A percentile compares a stretch with the other conserved stretches of the same genome.
These are phyloP conservation scores for Origma solitaria DNA, from an alignment of 2,113 vertebrate genomes.

Conservation along the genomic window DNA sequence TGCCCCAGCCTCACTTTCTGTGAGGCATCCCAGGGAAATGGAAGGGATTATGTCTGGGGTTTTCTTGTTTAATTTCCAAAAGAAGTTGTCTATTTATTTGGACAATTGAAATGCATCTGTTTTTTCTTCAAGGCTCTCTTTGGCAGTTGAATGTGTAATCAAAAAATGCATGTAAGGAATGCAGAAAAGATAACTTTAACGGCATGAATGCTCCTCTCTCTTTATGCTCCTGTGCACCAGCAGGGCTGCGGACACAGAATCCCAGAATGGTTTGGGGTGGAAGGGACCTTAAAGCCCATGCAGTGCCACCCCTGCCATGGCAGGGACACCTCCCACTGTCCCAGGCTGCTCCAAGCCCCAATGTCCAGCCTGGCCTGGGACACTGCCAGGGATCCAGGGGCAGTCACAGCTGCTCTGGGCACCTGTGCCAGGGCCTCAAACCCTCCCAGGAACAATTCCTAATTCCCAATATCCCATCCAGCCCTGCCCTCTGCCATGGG, in stretches of 20 bases:
- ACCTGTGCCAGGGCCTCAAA: neutral
- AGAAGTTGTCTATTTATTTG: neutral
- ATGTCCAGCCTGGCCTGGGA: neutral
- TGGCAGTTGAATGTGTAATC: neutral
- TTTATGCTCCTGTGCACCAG: neutral
- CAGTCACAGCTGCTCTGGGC: neutral
- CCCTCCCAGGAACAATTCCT: neutral
- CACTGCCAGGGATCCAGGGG: neutral
- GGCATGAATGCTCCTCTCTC: neutral
- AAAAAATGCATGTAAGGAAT: neutral
- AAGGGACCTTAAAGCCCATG: rapidly evolving
- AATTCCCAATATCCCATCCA: rapidly evolving
- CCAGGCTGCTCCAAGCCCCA: neutral
- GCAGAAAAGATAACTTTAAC: neutral
- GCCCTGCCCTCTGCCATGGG: rapidly evolving
- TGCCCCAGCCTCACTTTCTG: neutral
- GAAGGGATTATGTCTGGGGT: neutral
- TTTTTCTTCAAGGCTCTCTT: neutral
- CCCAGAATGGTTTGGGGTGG: neutral
- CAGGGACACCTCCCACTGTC: neutral
- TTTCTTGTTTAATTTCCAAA: neutral
- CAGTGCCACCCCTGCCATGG: rapidly evolving
- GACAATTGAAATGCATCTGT: neutral
- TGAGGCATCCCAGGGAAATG: neutral
- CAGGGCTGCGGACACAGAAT: neutral